Evolutionary conservation across 2,113 vertebrate species (phyloP).

Genomic region (Himantopus leucocephalus): DNA sequence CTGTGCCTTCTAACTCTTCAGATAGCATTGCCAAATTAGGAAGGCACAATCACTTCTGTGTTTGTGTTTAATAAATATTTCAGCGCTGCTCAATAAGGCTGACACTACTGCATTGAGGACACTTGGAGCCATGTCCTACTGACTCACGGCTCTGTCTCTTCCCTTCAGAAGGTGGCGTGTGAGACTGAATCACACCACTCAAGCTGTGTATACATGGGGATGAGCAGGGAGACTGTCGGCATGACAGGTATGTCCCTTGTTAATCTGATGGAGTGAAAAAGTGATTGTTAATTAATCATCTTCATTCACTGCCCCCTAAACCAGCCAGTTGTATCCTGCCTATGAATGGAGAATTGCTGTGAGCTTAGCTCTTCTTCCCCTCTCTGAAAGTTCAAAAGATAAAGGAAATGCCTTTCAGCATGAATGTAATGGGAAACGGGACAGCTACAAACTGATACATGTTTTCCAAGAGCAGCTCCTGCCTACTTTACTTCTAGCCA

Average conservation of each 20-base stretch:
- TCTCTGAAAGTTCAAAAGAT: neutral
- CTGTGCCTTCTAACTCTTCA: slow-evolving; percentile 21
- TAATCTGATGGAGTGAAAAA: slow-evolving; percentile 43
- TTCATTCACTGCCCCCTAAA: slow-evolving; percentile 60
- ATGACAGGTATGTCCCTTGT: slow-evolving; percentile 2
- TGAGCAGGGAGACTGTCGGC: slow-evolving; percentile 39
- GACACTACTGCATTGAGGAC: neutral
- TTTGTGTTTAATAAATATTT: slow-evolving; percentile 43
- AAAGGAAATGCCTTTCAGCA: neutral
- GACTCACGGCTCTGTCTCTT: slow-evolving; percentile 58
- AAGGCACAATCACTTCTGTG: neutral
- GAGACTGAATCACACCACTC: slow-evolving; percentile 45
- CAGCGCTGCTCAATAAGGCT: slow-evolving; percentile 15
- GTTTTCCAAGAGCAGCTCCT: neutral
- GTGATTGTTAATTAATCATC: slow-evolving; percentile 68
- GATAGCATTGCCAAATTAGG: slow-evolving; percentile 9
- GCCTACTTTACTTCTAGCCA: neutral
- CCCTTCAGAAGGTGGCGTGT: slow-evolving; percentile 40
- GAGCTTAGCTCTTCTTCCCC: neutral
- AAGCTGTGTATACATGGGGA: neutral
- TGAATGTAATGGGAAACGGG: neutral
- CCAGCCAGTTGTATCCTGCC: neutral
- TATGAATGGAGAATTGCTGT: neutral
- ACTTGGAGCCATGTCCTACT: slow-evolving; percentile 41
- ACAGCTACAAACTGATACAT: neutral